Evolutionary conservation across 2,888 invertebrate species (phyloP), one percentile per base, ranked within the genome.

Genomic region (Podabrus alpinus): DNA sequence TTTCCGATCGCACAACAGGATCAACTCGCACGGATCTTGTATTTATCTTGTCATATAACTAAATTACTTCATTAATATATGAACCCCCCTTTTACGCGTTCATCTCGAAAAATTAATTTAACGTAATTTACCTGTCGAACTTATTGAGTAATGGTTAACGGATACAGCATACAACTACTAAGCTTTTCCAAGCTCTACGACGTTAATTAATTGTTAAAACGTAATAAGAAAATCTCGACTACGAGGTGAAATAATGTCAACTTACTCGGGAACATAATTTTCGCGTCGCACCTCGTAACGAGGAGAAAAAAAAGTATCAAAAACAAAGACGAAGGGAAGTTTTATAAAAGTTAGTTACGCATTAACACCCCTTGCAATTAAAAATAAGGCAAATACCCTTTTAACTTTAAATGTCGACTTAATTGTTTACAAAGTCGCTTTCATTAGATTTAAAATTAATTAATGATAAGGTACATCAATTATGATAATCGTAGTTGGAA

Each of bases 1-100:
- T 73, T 68, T 76, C 80, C 78, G 82, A 78, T 77, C 75, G 83
- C 82, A 83, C 83, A 82, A 83, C 84, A 80, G 86, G 85, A 84
- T 85, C 84, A 85, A 86, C 85, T 84, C 84, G 83, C 82, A 83
- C 80, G 84, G 62, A 85, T 86, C 83, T 83, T 83, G 86, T 86
- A 86, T 86, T 86, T 86, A 86, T 85, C 86, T 86, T 86, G 86
- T 86, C 86, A 86, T 86, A 86, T 86, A 86, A 86, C 86, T 85
- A 86, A 86, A 86, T 86, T 86, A 86, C 78, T 82, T 82, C 82
- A 81, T 82, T 82, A 82, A 82, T 82, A 81, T 78, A 79, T 76
- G 79, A n/a, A n/a, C n/a, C 77, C 73, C 74, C 76, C 66, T 66
- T 73, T 66, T 72, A 59, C 68, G 62, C 72, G 69, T 68, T 72